These are phyloP conservation scores for Eupithecia subfuscata DNA, from an alignment of 2,888 invertebrate species.

Conservation along the genomic window DNA sequence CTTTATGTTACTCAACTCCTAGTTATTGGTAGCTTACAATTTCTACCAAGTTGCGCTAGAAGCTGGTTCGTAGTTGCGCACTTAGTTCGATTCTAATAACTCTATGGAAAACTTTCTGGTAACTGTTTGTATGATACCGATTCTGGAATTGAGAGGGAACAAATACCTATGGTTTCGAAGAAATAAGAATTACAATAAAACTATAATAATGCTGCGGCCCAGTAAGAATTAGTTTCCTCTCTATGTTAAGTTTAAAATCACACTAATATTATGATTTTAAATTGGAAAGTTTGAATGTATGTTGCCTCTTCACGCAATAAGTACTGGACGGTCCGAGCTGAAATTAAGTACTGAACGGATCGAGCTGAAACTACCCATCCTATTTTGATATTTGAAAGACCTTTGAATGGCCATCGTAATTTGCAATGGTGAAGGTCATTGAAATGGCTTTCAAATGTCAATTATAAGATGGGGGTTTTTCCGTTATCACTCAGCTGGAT, in stretches of 20 bases:
- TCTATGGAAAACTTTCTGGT: conserved; percentile 19
- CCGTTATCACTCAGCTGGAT: not conserved
- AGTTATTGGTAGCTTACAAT: conserved; percentile 60
- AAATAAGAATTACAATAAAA: not conserved
- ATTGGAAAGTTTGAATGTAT: not conserved
- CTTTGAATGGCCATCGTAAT: too few species aligned
- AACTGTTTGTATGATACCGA: conserved; percentile 29
- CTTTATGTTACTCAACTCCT: conserved; percentile 46
- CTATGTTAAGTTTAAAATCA: not conserved
- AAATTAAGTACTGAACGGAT: not conserved
- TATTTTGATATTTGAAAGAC: too few species aligned
- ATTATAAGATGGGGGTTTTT: too few species aligned
- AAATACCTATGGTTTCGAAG: not conserved
- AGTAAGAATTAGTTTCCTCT: not conserved
- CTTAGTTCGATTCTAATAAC: conserved; percentile 47
- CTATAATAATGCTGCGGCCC: not conserved
- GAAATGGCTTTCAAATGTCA: too few species aligned
- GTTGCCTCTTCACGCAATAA: not conserved
- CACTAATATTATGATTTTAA: not conserved
- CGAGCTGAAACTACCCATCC: not conserved
- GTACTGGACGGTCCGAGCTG: not conserved
- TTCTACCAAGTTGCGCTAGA: conserved; percentile 53
- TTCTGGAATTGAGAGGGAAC: conserved; percentile 10
- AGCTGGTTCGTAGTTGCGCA: conserved; percentile 53
- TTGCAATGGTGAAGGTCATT: too few species aligned